phyloP scores from a whole-genome alignment of 1,140 invertebrate genomes.

The Eumeta japonica region DNA sequence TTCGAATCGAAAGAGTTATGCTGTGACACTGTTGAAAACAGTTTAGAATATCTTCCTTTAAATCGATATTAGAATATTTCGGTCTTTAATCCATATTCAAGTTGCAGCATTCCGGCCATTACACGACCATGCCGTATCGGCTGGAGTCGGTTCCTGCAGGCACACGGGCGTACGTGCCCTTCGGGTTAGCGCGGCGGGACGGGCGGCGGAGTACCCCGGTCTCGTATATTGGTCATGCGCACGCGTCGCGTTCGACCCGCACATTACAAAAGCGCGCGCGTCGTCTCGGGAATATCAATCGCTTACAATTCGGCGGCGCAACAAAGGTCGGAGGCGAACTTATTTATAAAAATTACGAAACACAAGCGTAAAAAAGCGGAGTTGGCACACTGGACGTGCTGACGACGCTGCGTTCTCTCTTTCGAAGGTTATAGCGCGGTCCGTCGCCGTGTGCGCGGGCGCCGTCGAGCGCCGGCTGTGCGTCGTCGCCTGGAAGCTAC shows the following conservation, averaged over 20 bases:
- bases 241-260: conserved; percentile 22
- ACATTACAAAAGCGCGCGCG: conserved; percentile 41
- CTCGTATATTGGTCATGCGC: conserved; percentile 25
- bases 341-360: conserved; percentile 54
- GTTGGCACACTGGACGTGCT: conserved; percentile 53
- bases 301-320: conserved; percentile 43
- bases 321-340: conserved; percentile 54
- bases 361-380: conserved; percentile 38
- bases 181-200: no score
- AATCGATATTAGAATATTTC: no score
- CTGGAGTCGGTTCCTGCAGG: no score
- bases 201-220: no score
- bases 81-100: no score
- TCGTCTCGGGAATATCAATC: conserved; percentile 50
- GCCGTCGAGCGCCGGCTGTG: conserved; percentile 9
- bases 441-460: conserved; percentile 13
- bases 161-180: no score
- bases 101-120: no score
- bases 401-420: conserved; percentile 46
- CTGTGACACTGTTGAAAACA: no score
- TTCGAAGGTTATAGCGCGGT: conserved; percentile 44
- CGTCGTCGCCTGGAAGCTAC: no score
- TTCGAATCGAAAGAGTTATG: no score
- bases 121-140: no score
- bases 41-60: no score